A percentile compares a stretch with the other conserved stretches of the same genome.
Conservation (phyloP, 2,113 vertebrate genomes). For the Cottus gobio region DNA sequence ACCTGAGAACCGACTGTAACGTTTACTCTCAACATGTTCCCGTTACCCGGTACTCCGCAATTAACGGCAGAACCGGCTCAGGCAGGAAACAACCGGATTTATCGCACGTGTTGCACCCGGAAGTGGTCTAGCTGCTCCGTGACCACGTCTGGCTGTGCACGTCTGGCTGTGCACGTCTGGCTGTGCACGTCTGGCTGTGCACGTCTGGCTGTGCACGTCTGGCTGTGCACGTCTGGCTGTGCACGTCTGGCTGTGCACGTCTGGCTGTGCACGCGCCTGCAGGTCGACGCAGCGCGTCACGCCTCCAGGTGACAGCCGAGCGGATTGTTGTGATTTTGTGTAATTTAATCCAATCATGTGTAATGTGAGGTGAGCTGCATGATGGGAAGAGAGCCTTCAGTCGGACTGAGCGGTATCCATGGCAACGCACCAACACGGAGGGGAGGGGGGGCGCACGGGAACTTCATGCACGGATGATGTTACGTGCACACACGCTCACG, state of each 20-base stretch:
- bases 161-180: constrained; percentile 2
- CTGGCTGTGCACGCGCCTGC: no score
- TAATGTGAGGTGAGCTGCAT: constrained; percentile 46
- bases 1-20: no score
- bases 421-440: constrained; percentile 49
- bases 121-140: constrained; percentile 58
- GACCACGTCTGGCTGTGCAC: constrained; percentile 10
- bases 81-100: constrained; percentile 47
- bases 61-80: no score
- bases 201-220: background rate
- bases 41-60: no score
- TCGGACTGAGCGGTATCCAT: constrained; percentile 15
- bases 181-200: constrained; percentile 16
- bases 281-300: no score
- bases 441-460: background rate
- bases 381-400: background rate
- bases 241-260: background rate
- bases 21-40: no score
- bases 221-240: constrained; percentile 18
- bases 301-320: constrained; percentile 29
- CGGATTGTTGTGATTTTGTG: constrained; percentile 44
- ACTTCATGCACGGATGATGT: background rate
- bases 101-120: constrained; percentile 48
- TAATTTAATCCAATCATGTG: constrained; percentile 58
- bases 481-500: background rate